Percentiles rank a stretch among this genome's conserved stretches.
Evolutionary conservation across 2,113 vertebrate species (phyloP).

Genomic region (Lipophrys pholis): DNA sequence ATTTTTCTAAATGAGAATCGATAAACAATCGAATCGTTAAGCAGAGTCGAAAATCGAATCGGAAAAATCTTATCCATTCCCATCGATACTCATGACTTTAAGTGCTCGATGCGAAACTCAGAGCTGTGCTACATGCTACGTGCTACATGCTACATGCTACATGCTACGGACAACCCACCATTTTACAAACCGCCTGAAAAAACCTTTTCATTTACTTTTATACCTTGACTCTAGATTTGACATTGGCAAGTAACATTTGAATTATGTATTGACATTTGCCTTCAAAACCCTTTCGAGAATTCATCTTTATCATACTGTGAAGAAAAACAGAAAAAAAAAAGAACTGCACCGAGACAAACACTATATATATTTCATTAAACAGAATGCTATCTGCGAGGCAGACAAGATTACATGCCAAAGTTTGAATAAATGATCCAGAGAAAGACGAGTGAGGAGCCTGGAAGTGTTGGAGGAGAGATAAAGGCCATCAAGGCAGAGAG

Average conservation of each 20-base stretch:
- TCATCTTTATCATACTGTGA: not conserved
- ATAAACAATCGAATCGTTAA: no score
- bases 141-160: no score
- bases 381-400: not conserved
- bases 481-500: slow-evolving; percentile 30
- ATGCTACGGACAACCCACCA: no score
- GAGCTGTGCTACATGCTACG: no score
- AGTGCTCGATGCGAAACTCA: no score
- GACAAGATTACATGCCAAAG: slow-evolving; percentile 3
- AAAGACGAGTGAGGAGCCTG: slow-evolving; percentile 28
- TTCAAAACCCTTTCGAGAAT: not conserved
- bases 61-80: no score
- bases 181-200: not conserved
- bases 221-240: not conserved
- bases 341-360: not conserved
- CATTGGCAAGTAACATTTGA: not conserved
- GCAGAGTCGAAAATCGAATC: no score
- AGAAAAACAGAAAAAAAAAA: not conserved
- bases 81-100: no score
- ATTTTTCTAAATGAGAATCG: no score
- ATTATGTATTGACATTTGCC: not conserved
- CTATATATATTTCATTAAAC: not conserved
- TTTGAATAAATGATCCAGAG: slow-evolving; percentile 11
- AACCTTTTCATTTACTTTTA: not conserved
- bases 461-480: slow-evolving; percentile 30